Percentiles rank a stretch among this genome's conserved stretches.
phyloP scores from a whole-genome alignment of 2,888 invertebrate genomes.

The Nemotelus nigrinus region DNA sequence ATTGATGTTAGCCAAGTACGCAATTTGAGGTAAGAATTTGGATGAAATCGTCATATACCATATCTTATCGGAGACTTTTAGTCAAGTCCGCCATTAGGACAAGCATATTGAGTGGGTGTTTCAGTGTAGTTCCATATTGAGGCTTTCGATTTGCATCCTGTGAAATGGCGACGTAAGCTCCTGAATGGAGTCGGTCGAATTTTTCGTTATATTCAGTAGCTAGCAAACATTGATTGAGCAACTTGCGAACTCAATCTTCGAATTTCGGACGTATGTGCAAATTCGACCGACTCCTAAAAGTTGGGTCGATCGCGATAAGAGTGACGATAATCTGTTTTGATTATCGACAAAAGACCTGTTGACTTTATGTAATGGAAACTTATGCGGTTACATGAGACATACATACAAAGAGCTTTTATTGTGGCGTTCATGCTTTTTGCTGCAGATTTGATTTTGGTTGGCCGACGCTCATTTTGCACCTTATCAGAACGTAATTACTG shows the following conservation, averaged over 20 bases:
- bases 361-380: constrained; percentile 43
- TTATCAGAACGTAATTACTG: too few relatives aligned
- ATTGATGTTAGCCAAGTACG: constrained; percentile 15
- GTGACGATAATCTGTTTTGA: constrained; percentile 43
- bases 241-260: too few relatives aligned
- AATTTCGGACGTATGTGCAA: too few relatives aligned
- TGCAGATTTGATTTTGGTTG: too few relatives aligned
- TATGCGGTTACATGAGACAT: constrained; percentile 3
- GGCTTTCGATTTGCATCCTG: background rate
- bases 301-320: background rate
- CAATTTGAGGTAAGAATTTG: constrained; percentile 25
- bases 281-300: too few relatives aligned
- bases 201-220: background rate
- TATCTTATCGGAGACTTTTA: background rate
- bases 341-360: constrained; percentile 47
- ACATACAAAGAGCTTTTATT: constrained; percentile 21
- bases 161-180: constrained; percentile 33
- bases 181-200: background rate
- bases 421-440: background rate
- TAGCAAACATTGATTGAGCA: too few relatives aligned
- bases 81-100: background rate
- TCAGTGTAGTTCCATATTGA: constrained; percentile 34
- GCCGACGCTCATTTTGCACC: too few relatives aligned
- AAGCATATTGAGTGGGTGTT: constrained; percentile 18
- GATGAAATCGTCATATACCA: background rate